Percentiles rank a stretch among this genome's conserved stretches.
These are phyloP conservation scores for Saccostrea echinata DNA, from an alignment of 1,140 invertebrate genomes.

Conservation along the genomic window DNA sequence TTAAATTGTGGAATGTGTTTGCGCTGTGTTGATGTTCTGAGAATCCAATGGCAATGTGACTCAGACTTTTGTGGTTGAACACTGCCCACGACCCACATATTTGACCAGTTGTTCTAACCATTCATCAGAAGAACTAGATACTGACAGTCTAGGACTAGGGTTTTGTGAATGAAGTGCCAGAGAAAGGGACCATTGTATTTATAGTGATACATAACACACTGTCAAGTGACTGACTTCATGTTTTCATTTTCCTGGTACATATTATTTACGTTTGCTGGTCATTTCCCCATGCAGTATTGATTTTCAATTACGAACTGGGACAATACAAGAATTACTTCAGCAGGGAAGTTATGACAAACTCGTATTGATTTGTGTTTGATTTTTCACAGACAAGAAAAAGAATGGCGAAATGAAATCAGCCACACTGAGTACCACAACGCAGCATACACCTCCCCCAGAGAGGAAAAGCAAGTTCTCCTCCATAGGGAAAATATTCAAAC, in stretches of 20 bases:
- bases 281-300: background rate
- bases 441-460: constrained; percentile 85
- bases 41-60: background rate
- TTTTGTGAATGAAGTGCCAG: constrained; percentile 10
- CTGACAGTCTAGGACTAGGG: background rate
- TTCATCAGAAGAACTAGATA: background rate
- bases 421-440: constrained; percentile 67
- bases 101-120: background rate
- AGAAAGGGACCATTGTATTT: background rate
- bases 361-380: constrained; percentile 30
- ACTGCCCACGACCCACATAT: constrained; percentile 21
- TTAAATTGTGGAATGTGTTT: background rate
- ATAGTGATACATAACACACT: background rate
- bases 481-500: constrained; percentile 96
- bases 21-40: constrained; percentile 2
- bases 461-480: constrained; percentile 96
- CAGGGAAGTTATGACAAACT: constrained; percentile 39
- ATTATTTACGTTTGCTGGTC: constrained; percentile 5
- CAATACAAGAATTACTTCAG: constrained; percentile 4
- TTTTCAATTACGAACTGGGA: constrained; percentile 10
- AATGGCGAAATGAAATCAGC: constrained; percentile 85
- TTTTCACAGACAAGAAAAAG: constrained; percentile 91
- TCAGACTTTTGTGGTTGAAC: background rate
- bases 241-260: background rate
- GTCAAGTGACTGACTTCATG: background rate